Conservation (phyloP, 2,888 invertebrate species). For the Cerceris ruficornis region DNA sequence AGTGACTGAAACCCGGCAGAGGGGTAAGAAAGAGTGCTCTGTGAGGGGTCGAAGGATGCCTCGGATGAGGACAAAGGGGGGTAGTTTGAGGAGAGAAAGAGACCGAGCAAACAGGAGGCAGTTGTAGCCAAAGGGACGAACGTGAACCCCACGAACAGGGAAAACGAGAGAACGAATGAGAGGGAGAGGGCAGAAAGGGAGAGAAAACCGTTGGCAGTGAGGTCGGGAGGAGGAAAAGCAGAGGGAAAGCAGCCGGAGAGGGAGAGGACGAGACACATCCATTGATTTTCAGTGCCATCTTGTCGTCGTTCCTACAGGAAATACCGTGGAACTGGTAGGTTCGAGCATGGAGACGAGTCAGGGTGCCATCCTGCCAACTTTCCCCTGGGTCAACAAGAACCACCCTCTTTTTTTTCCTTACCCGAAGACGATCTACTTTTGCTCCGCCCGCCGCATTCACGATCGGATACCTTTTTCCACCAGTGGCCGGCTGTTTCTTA, state of each 20-base stretch:
- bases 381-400: slow-evolving; percentile 42
- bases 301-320: slow-evolving; percentile 75
- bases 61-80: slow-evolving; percentile 30
- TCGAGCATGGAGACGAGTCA: slow-evolving; percentile 34
- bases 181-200: not conserved
- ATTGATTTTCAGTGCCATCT: slow-evolving; percentile 82
- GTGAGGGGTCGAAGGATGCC: slow-evolving; percentile 18
- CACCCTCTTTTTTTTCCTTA: slow-evolving; percentile 27
- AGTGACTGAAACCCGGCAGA: slow-evolving; percentile 60
- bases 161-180: slow-evolving; percentile 36
- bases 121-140: slow-evolving; percentile 34
- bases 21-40: slow-evolving; percentile 35
- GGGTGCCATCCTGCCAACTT: slow-evolving; percentile 26
- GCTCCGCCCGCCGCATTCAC: slow-evolving; percentile 21
- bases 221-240: slow-evolving; percentile 22
- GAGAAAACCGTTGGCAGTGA: slow-evolving; percentile 22
- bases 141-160: slow-evolving; percentile 2
- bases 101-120: slow-evolving; percentile 3
- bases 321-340: slow-evolving; percentile 46
- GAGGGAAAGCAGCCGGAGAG: slow-evolving; percentile 48
- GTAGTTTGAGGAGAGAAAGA: slow-evolving; percentile 20
- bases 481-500: not conserved
- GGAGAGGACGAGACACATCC: slow-evolving; percentile 69
- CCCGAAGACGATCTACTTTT: slow-evolving; percentile 23
- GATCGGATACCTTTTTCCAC: not conserved